phyloP scores from a whole-genome alignment of 2,888 invertebrate species.

The Drosophila nigricruria region DNA sequence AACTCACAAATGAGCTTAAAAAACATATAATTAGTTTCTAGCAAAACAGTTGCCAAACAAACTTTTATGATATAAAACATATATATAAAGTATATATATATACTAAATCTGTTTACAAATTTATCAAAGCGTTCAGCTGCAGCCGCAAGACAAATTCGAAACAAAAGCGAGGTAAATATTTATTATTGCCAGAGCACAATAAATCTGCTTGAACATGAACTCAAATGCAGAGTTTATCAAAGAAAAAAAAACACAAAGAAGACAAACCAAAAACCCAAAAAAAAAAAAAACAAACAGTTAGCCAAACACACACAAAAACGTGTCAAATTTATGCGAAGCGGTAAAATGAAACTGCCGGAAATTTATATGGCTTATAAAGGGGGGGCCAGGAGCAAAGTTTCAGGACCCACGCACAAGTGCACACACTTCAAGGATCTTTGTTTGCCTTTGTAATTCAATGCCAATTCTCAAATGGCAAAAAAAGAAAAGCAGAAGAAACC shows the following conservation, averaged over 20 bases:
- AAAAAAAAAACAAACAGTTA: constrained; percentile 16
- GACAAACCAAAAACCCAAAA: too few relatives aligned
- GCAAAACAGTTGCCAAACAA: background rate
- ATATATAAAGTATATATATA: background rate
- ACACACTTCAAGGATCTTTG: constrained; percentile 57
- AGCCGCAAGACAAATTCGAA: constrained; percentile 8
- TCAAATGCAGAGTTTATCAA: constrained; percentile 26
- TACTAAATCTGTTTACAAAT: background rate
- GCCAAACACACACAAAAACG: constrained; percentile 34
- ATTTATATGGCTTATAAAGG: constrained; percentile 72
- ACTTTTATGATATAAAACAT: background rate
- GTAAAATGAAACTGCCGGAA: constrained; percentile 71
- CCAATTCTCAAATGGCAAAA: constrained; percentile 26
- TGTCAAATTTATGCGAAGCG: constrained; percentile 66
- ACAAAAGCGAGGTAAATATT: constrained; percentile 61
- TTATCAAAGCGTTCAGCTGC: background rate
- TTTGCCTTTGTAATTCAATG: constrained; percentile 55
- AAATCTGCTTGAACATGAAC: constrained; percentile 63
- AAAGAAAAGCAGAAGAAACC: background rate
- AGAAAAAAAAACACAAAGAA: constrained; percentile 12
- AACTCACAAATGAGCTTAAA: constrained; percentile 12
- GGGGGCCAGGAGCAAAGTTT: constrained; percentile 19
- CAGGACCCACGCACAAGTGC: constrained; percentile 37
- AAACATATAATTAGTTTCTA: background rate
- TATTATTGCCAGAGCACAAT: constrained; percentile 56